These are phyloP conservation scores for Caenorhabditis sp. DNA, from an alignment of 2,888 invertebrate species.

Conservation along the genomic window DNA sequence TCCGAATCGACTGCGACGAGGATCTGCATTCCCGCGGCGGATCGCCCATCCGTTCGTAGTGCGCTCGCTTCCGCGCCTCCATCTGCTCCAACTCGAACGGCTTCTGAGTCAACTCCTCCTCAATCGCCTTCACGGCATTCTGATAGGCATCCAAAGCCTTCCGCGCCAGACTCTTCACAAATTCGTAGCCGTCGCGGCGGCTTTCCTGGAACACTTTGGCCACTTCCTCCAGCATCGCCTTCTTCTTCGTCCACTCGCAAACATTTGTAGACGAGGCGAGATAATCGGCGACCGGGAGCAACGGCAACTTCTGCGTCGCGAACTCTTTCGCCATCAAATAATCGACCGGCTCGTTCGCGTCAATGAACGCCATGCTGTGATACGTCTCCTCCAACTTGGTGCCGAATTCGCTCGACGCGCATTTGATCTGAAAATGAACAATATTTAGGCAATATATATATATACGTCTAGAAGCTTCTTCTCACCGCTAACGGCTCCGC, in stretches of 20 bases:
- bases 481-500: constrained; percentile 11
- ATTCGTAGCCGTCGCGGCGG: not conserved
- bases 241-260: not conserved
- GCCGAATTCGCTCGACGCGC: not conserved
- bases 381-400: not conserved
- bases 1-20: no score
- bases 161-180: not conserved
- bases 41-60: not conserved
- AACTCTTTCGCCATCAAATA: not conserved
- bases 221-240: not conserved
- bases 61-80: not conserved
- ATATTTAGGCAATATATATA: no score
- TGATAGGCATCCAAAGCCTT: not conserved
- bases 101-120: no score
- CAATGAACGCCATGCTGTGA: constrained; percentile 5
- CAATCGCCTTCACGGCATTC: not conserved
- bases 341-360: constrained; percentile 11
- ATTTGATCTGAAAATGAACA: not conserved
- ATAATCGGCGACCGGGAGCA: not conserved
- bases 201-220: not conserved
- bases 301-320: not conserved
- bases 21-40: no score
- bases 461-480: no score
- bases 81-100: not conserved
- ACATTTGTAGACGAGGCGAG: not conserved